Conservation (phyloP, 2,888 invertebrate species). For the Drymonia ruficornis region DNA sequence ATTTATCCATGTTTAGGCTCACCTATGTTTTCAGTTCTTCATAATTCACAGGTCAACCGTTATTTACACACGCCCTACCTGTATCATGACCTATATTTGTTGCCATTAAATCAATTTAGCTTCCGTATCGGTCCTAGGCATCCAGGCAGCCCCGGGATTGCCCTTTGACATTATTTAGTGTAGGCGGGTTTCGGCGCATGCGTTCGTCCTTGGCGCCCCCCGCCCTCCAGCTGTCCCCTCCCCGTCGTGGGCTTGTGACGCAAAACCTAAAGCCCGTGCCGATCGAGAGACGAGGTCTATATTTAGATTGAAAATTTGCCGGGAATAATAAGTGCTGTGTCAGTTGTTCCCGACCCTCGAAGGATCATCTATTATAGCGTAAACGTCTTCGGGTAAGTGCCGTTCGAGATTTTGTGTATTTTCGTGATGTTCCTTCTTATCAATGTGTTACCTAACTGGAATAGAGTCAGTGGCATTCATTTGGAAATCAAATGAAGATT, state of each 20-base stretch:
- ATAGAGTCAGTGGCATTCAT: no score
- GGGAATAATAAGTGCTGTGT: slow-evolving; percentile 25
- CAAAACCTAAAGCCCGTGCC: slow-evolving; percentile 58
- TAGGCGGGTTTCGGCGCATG: slow-evolving; percentile 65
- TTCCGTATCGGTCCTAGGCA: slow-evolving; percentile 54
- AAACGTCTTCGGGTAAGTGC: neutral
- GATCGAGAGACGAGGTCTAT: slow-evolving; percentile 57
- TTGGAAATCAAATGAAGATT: no score
- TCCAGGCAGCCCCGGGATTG: slow-evolving; percentile 66
- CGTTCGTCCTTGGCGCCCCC: slow-evolving; percentile 41
- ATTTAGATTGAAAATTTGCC: slow-evolving; percentile 55
- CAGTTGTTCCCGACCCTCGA: slow-evolving; percentile 13
- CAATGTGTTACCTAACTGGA: no score
- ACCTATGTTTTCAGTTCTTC: no score
- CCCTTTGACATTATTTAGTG: slow-evolving; percentile 75
- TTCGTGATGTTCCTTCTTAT: no score
- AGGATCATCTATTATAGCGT: slow-evolving; percentile 6
- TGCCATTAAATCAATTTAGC: slow-evolving; percentile 58
- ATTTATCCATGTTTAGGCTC: no score
- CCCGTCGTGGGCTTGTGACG: slow-evolving; percentile 70
- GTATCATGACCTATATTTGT: slow-evolving; percentile 40
- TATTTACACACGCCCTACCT: neutral
- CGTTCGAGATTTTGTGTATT: neutral
- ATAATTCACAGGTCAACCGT: no score
- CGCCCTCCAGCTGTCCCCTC: slow-evolving; percentile 34